phyloP scores from a whole-genome alignment of 2,113 vertebrate genomes.

The Gavia stellata region DNA sequence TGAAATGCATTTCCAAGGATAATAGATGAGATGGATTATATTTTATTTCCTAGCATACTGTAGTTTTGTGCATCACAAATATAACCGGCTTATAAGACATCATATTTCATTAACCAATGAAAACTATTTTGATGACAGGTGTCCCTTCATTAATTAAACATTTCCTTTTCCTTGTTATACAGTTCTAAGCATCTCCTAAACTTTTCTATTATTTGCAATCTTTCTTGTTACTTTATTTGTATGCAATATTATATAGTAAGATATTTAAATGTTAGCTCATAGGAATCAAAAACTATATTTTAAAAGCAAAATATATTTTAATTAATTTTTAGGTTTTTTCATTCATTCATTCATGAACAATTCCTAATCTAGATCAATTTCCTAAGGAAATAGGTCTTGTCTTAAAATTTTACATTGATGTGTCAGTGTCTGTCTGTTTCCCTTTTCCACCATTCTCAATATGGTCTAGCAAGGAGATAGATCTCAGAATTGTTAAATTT shows the following conservation, averaged over 20 bases:
- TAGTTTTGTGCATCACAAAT: constrained; percentile 22
- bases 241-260: not conserved
- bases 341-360: not conserved
- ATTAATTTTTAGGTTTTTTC: rapidly evolving
- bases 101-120: constrained; percentile 5
- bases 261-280: not conserved
- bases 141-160: not conserved
- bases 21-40: constrained; percentile 38
- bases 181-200: not conserved
- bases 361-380: not conserved
- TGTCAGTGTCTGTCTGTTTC: not conserved
- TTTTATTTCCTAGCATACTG: not conserved
- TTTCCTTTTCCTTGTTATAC: not conserved
- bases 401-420: not conserved
- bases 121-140: not conserved
- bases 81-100: not conserved
- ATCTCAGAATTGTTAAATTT: not conserved
- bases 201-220: not conserved
- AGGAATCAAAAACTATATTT: not conserved
- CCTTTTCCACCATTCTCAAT: not conserved
- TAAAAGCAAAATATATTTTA: not conserved
- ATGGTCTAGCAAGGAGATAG: not conserved
- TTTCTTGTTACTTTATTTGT: not conserved
- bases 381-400: not conserved
- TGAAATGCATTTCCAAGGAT: constrained; percentile 21